phyloP scores from a whole-genome alignment of 2,113 vertebrate genomes.

The Pomatostomus ruficeps region DNA sequence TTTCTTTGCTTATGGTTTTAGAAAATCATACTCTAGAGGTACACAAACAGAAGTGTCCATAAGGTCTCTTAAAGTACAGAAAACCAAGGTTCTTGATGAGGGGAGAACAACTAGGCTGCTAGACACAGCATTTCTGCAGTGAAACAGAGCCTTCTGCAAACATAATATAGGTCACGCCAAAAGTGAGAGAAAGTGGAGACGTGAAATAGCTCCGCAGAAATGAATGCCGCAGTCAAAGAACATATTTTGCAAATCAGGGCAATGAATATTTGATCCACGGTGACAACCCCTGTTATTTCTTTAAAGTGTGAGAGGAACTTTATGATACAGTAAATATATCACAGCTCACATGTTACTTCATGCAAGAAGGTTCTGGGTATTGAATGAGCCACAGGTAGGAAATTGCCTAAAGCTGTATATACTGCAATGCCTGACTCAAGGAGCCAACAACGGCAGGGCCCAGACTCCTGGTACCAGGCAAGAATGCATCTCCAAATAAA shows the following conservation, averaged over 20 bases:
- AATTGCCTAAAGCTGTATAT: fast-evolving
- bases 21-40: not conserved
- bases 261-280: not conserved
- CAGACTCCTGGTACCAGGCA: not conserved
- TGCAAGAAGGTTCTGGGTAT: not conserved
- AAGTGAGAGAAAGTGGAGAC: fast-evolving
- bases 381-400: not conserved
- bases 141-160: not conserved
- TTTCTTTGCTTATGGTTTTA: not conserved
- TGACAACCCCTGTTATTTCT: not conserved
- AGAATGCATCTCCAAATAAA: not conserved
- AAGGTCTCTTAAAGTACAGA: not conserved
- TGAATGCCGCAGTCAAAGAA: not conserved
- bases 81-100: not conserved
- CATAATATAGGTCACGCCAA: fast-evolving
- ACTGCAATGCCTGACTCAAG: not conserved
- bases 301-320: not conserved
- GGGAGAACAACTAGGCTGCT: not conserved
- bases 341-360: not conserved
- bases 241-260: not conserved
- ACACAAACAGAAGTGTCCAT: not conserved
- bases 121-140: not conserved
- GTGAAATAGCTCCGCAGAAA: not conserved
- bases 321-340: not conserved
- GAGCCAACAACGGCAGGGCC: not conserved